Percentiles rank a stretch among this genome's conserved stretches.
These are phyloP conservation scores for Danaus melanippus DNA, from an alignment of 1,140 invertebrate genomes.

Conservation along the genomic window DNA sequence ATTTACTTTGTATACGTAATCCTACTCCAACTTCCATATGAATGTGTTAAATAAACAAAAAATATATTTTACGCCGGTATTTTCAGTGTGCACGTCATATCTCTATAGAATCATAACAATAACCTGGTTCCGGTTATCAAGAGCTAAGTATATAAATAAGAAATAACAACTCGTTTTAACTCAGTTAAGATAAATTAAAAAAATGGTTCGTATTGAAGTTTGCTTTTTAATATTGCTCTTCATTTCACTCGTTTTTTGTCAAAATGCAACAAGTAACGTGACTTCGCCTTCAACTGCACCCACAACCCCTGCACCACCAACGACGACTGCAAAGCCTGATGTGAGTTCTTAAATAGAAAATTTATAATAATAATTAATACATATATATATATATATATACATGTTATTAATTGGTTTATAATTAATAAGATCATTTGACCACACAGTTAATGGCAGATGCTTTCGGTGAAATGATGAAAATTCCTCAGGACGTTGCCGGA, in stretches of 20 bases:
- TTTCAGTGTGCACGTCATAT: conserved; percentile 6
- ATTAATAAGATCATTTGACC: too few relatives aligned
- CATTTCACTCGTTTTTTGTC: conserved; percentile 15
- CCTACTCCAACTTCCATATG: too few relatives aligned
- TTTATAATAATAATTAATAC: too few relatives aligned
- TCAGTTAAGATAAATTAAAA: conserved; percentile 1
- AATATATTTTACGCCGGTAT: too few relatives aligned
- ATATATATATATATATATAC: too few relatives aligned
- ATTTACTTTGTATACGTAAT: too few relatives aligned
- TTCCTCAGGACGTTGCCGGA: conserved; percentile 10
- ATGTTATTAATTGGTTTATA: too few relatives aligned
- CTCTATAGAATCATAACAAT: conserved; percentile 16
- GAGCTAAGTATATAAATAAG: conserved; percentile 32
- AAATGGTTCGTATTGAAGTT: conserved; percentile 25
- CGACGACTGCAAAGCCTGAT: conserved; percentile 7
- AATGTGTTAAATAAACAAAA: too few relatives aligned
- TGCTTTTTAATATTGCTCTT: conserved; percentile 15
- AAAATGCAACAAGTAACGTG: conserved; percentile 8
- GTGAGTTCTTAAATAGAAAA: too few relatives aligned
- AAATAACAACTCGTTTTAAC: not conserved
- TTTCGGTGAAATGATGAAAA: conserved; percentile 4
- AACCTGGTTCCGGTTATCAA: conserved; percentile 27
- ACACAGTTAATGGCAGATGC: too few relatives aligned
- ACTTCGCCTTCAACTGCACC: conserved; percentile 12
- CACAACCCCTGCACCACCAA: conserved; percentile 10